These are phyloP conservation scores for Rhagonycha lutea DNA, from an alignment of 2,888 invertebrate species.

Conservation along the genomic window DNA sequence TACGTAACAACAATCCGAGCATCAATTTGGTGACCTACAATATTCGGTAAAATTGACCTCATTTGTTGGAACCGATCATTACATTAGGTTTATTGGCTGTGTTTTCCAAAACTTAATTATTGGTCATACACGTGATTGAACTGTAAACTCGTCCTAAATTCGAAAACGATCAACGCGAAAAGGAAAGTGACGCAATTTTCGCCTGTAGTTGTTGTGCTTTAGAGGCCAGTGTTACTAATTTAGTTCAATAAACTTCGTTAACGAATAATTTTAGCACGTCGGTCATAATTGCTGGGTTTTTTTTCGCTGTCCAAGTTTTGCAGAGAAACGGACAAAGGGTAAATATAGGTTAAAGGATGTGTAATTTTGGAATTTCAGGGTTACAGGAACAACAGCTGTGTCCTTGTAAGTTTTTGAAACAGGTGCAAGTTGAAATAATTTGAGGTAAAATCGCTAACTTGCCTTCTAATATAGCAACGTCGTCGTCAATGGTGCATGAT, in stretches of 20 bases:
- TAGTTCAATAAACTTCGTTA: constrained; percentile 25
- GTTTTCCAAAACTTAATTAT: background rate
- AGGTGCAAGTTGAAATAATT: constrained; percentile 20
- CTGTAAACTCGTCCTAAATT: constrained; percentile 6
- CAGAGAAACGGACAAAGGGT: constrained; percentile 15
- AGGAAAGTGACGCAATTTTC: constrained; percentile 13
- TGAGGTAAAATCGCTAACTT: background rate
- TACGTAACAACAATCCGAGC: background rate
- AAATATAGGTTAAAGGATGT: constrained; percentile 17
- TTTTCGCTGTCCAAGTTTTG: background rate
- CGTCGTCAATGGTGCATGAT: background rate
- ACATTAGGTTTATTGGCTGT: background rate
- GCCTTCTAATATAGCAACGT: background rate
- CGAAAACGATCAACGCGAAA: constrained; percentile 1
- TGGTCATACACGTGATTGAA: background rate
- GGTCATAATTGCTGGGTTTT: constrained; percentile 7
- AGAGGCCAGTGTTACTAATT: constrained; percentile 20
- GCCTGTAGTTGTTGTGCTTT: constrained; percentile 13
- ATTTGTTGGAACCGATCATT: background rate
- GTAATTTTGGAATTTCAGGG: constrained; percentile 23
- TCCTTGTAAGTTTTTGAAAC: constrained; percentile 12
- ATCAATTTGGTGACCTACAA: background rate
- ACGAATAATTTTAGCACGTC: constrained; percentile 21
- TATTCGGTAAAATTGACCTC: background rate
- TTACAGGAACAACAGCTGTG: constrained; percentile 23